These are phyloP conservation scores for Leptopilina syphax DNA, from an alignment of 2,888 invertebrate genomes.

Conservation along the genomic window DNA sequence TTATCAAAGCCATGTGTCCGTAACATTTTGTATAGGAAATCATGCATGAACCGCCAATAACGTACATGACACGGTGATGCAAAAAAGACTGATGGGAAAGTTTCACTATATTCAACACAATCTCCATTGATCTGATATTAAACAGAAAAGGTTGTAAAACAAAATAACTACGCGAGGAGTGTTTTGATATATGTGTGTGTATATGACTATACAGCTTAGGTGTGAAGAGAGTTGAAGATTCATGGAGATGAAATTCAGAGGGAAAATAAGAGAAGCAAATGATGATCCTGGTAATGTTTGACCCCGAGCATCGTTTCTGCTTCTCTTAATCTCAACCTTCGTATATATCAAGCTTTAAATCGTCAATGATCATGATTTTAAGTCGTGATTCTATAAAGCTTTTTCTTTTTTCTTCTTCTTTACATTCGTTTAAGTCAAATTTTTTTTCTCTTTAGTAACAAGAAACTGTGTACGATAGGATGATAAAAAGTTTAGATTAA, in stretches of 20 bases:
- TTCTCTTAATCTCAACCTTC: slow-evolving; percentile 35
- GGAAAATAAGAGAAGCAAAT: slow-evolving; percentile 7
- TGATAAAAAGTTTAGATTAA: too few relatives aligned
- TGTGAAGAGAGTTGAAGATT: slow-evolving; percentile 33
- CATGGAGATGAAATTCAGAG: slow-evolving; percentile 22
- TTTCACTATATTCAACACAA: slow-evolving; percentile 11
- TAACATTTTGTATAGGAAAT: slow-evolving; percentile 19
- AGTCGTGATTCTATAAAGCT: neutral
- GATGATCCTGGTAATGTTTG: slow-evolving; percentile 30
- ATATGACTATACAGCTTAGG: neutral
- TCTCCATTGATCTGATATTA: slow-evolving; percentile 13
- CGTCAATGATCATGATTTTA: slow-evolving; percentile 19
- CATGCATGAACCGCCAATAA: slow-evolving; percentile 1
- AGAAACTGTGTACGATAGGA: neutral
- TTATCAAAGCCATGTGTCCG: slow-evolving; percentile 15
- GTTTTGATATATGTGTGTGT: neutral
- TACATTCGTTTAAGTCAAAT: slow-evolving; percentile 4
- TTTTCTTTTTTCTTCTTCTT: neutral
- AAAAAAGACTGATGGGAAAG: slow-evolving; percentile 22
- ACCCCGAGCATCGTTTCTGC: slow-evolving; percentile 7
- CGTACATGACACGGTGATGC: neutral
- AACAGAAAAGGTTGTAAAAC: slow-evolving; percentile 24
- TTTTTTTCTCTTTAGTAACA: slow-evolving; percentile 3
- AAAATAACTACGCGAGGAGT: neutral
- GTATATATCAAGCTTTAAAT: slow-evolving; percentile 32